phyloP scores from a whole-genome alignment of 1,140 invertebrate genomes.

The Coptotermes formosanus region DNA sequence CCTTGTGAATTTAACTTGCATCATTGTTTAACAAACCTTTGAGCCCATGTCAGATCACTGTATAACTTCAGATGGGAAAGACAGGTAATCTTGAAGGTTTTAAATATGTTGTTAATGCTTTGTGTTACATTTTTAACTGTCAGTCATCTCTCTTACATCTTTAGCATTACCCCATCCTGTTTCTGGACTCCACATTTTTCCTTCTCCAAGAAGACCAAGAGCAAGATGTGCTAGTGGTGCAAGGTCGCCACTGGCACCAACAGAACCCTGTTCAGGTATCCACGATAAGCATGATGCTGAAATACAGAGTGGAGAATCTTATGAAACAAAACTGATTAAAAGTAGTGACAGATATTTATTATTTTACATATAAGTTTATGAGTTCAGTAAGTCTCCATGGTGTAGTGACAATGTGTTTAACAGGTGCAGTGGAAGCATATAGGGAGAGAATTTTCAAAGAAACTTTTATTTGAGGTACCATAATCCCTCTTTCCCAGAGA shows the following conservation, averaged over 20 bases:
- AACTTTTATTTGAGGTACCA: too few relatives aligned
- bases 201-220: slow-evolving; percentile 71
- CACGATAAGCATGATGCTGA: slow-evolving; percentile 68
- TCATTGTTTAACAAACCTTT: background rate
- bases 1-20: background rate
- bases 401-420: background rate
- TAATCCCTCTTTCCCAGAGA: too few relatives aligned
- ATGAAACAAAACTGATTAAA: too few relatives aligned
- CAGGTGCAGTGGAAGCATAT: too few relatives aligned
- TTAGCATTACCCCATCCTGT: slow-evolving; percentile 71
- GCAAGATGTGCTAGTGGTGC: slow-evolving; percentile 71
- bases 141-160: slow-evolving; percentile 50
- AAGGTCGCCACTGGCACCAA: slow-evolving; percentile 72
- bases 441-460: too few relatives aligned
- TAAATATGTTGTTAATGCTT: too few relatives aligned
- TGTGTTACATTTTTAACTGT: too few relatives aligned
- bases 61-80: too few relatives aligned
- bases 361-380: background rate
- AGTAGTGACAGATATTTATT: background rate
- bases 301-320: slow-evolving; percentile 32
- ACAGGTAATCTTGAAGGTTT: too few relatives aligned
- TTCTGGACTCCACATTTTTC: slow-evolving; percentile 71
- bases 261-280: slow-evolving; percentile 72
- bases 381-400: background rate
- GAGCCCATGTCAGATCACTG: too few relatives aligned